phyloP scores from a whole-genome alignment of 1,140 invertebrate genomes.

The Paracyclopina nana region DNA sequence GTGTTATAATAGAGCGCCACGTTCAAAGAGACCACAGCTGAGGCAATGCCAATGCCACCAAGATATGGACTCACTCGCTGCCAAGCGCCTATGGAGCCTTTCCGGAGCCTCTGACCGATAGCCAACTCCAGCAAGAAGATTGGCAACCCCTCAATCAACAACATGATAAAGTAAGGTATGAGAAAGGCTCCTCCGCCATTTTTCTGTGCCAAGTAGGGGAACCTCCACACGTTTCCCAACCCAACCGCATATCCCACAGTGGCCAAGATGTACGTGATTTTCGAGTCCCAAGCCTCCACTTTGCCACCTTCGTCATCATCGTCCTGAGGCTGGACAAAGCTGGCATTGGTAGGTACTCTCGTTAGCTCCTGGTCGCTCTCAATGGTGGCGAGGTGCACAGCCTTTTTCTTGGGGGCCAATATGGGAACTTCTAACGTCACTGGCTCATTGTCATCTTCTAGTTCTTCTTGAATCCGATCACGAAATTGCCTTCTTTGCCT shows the following conservation, averaged over 20 bases:
- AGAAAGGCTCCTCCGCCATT: slow-evolving; percentile 44
- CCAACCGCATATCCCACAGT: slow-evolving; percentile 84
- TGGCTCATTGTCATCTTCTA: too few species aligned
- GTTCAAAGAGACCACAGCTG: slow-evolving; percentile 84
- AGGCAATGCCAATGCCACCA: slow-evolving; percentile 71
- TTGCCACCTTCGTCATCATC: slow-evolving; percentile 31
- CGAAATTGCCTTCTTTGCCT: too few species aligned
- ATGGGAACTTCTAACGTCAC: too few species aligned
- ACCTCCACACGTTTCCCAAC: slow-evolving; percentile 81
- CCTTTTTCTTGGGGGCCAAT: too few species aligned
- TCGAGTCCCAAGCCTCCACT: slow-evolving; percentile 77
- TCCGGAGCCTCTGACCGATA: slow-evolving; percentile 68
- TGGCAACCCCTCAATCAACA: slow-evolving; percentile 45
- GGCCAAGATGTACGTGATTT: slow-evolving; percentile 68
- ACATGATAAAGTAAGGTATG: slow-evolving; percentile 22
- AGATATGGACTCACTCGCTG: slow-evolving; percentile 55
- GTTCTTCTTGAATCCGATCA: too few species aligned
- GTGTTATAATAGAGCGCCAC: slow-evolving; percentile 98
- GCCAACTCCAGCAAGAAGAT: slow-evolving; percentile 85
- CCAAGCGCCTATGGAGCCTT: slow-evolving; percentile 87
- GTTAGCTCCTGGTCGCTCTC: not conserved
- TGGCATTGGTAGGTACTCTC: not conserved
- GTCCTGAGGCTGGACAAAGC: slow-evolving; percentile 14
- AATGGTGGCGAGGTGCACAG: not conserved
- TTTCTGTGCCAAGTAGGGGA: slow-evolving; percentile 73